Evolutionary conservation across 2,888 invertebrate genomes (phyloP).

Genomic region (Odontomyia ornata): DNA sequence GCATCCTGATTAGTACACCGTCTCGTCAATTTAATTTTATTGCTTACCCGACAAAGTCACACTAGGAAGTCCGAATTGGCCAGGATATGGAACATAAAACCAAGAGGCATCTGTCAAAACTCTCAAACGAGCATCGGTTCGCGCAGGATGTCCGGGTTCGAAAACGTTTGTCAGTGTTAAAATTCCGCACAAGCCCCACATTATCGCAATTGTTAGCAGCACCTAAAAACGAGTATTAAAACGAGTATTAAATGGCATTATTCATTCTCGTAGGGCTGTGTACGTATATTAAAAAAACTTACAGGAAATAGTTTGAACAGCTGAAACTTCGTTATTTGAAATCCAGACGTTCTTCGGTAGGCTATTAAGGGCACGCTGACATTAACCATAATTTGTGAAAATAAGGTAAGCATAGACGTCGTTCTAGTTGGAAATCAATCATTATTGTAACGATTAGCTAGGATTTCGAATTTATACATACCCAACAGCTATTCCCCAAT

Average conservation of each 20-base stretch:
- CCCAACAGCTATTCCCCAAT: constrained; percentile 86
- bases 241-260: not conserved
- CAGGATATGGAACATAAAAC: constrained; percentile 84
- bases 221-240: constrained; percentile 67
- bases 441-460: not conserved
- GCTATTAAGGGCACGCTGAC: constrained; percentile 70
- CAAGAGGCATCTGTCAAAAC: constrained; percentile 79
- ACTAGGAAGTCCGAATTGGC: constrained; percentile 81
- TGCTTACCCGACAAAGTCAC: constrained; percentile 67
- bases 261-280: not conserved
- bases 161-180: constrained; percentile 74
- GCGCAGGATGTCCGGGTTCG: constrained; percentile 72
- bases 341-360: constrained; percentile 69
- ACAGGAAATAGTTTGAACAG: constrained; percentile 84
- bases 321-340: constrained; percentile 71
- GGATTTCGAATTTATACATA: constrained; percentile 63
- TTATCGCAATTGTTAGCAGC: constrained; percentile 75
- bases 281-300: constrained; percentile 57
- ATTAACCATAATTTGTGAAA: constrained; percentile 80
- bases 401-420: constrained; percentile 76
- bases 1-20: not conserved
- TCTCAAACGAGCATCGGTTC: constrained; percentile 76
- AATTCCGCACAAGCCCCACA: constrained; percentile 79
- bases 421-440: constrained; percentile 62
- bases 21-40: not conserved